Evolutionary conservation across 2,113 vertebrate species (phyloP).

Genomic region (Caracal caracal): DNA sequence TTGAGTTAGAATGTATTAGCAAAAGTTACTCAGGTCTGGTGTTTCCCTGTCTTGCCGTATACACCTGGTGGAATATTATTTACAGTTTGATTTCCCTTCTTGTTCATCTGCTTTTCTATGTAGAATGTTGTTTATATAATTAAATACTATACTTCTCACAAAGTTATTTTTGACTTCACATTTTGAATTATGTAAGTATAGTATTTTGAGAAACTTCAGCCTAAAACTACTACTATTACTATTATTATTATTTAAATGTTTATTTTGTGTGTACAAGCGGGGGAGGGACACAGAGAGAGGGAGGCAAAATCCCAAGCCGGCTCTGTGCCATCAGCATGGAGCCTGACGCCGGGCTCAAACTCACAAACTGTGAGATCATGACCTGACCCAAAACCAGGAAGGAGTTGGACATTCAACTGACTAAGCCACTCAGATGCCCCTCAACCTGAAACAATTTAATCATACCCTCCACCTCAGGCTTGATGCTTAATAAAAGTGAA

Average conservation of each 20-base stretch:
- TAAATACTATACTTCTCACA: background rate
- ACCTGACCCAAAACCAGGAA: no score
- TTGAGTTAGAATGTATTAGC: background rate
- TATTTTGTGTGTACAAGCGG: no score
- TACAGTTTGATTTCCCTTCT: background rate
- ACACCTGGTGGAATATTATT: background rate
- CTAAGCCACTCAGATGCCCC: no score
- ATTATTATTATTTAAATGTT: no score
- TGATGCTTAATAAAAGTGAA: background rate
- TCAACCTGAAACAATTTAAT: background rate
- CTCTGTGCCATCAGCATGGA: no score
- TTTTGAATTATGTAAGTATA: conserved; percentile 30
- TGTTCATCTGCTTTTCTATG: background rate
- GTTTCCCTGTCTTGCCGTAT: background rate
- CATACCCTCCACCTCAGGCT: background rate
- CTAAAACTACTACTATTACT: background rate
- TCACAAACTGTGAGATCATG: no score
- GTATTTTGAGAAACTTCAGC: conserved; percentile 4
- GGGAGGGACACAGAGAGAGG: no score
- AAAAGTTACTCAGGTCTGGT: background rate
- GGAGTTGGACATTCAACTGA: no score
- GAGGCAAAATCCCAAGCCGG: no score
- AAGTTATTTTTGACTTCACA: conserved; percentile 3
- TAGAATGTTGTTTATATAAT: conserved; percentile 11
- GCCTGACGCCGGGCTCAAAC: no score